Evolutionary conservation across 37 sponge, comb jelly and placozoan genomes (phyloP).

Genomic region (Aphrocallistes beatrix): DNA sequence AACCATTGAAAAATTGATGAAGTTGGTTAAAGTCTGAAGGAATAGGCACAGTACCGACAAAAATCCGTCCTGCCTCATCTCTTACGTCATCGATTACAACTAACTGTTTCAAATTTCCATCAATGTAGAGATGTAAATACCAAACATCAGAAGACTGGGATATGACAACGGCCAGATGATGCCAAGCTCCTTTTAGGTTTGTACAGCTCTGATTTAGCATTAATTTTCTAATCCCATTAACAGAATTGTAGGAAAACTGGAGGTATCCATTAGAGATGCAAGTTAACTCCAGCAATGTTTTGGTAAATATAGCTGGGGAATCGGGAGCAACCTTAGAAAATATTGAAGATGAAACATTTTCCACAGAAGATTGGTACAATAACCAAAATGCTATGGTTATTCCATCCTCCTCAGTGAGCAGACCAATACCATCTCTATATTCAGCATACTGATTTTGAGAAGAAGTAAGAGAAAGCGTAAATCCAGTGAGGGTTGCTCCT

Average conservation of each 20-base stretch:
- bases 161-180: conserved; percentile 45
- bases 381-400: conserved; percentile 44
- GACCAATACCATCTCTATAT: not conserved
- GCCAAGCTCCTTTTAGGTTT: conserved; percentile 36
- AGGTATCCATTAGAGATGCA: conserved; percentile 27
- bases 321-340: conserved; percentile 22
- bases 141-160: conserved; percentile 15
- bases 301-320: not conserved
- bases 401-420: not conserved
- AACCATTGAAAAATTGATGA: conserved; percentile 46
- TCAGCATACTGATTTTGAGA: conserved; percentile 21
- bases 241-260: conserved; percentile 23
- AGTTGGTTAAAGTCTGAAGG: not conserved
- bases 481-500: conserved; percentile 1
- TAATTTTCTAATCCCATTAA: not conserved
- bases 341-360: conserved; percentile 31
- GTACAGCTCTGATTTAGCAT: conserved; percentile 26
- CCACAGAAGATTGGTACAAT: conserved; percentile 23
- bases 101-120: conserved; percentile 20
- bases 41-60: conserved; percentile 29
- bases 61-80: conserved; percentile 25
- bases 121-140: conserved; percentile 31
- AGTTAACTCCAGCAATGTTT: conserved; percentile 16
- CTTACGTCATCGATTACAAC: not conserved
- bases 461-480: not conserved